Base-by-base conservation (phyloP, 2,797 vertebrate genomes). In the Melanotaenia trifasciata region DNA sequence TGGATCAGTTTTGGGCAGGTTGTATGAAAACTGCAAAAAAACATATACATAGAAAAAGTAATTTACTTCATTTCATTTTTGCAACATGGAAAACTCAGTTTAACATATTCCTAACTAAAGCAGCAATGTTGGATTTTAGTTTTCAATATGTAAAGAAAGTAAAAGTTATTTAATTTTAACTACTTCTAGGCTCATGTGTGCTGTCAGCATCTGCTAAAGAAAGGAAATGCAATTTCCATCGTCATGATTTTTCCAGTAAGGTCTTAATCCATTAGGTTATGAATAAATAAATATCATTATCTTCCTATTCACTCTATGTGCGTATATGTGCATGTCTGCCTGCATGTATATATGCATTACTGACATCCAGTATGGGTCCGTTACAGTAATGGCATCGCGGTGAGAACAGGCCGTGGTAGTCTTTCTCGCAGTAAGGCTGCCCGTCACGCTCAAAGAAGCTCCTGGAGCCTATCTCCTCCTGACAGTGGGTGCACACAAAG, bases 381-480 rank as follows among this genome's bases (percentile, higher is more conserved):
- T 98, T 98, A 89, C 97, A 98, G 95, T 98, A 98, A 91, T 96
- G 95, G 93, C 97, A 98, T 82, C 96, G 96, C 0, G 97, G 97
- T 0, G 97, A 98, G 89, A 98, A 98, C 81, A 98, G 95, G 89
- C 85, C 96, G 91, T 98, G 97, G 61, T 98, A 98, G 86, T 98
- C 97, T 83, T 95, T 97, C 94, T 98, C 97, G 0, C 97, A 98
- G 95, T 96, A 98, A 22, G 97, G 97, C 85, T 95, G 96, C 3
- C 97, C 96, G 0, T 98, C 96, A 7, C 97, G 93, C 92, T 98
- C 97, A 66, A 98, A 98, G 94, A 98, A 98, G 92, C 98, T 98
- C 67, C 95, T 95, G 2, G 97, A 98, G 28, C 97, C 97, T 0
- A 98, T 98, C 93, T 98, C 97, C n/a, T 98, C 97, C 89, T 97